phyloP scores from a whole-genome alignment of 1,140 invertebrate genomes.

The Lordiphosa clarofinis region DNA sequence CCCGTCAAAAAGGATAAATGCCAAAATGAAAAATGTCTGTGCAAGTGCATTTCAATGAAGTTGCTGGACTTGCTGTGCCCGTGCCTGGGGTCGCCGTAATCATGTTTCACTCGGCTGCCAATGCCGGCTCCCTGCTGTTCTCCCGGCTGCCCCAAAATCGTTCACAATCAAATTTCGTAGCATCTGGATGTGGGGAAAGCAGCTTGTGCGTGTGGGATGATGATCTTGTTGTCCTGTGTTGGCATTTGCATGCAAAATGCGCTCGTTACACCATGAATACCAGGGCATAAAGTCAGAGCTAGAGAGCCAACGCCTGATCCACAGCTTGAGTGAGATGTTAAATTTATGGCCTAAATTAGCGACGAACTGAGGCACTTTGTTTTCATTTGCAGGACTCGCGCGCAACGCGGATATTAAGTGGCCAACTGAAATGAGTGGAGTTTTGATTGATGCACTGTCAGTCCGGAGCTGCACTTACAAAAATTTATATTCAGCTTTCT shows the following conservation, averaged over 20 bases:
- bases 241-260: constrained; percentile 50
- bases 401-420: constrained; percentile 56
- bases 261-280: constrained; percentile 55
- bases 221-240: constrained; percentile 29
- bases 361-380: constrained; percentile 43
- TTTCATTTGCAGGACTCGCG: constrained; percentile 22
- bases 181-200: background rate
- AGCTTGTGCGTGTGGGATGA: constrained; percentile 28
- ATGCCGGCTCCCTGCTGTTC: constrained; percentile 1
- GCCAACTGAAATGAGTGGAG: constrained; percentile 1
- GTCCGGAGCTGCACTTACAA: too few relatives aligned
- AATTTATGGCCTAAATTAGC: constrained; percentile 50
- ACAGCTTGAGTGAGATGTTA: constrained; percentile 14
- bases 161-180: constrained; percentile 26
- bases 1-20: constrained; percentile 41
- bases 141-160: background rate
- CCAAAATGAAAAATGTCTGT: constrained; percentile 39
- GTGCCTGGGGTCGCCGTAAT: constrained; percentile 31
- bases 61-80: constrained; percentile 6
- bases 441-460: constrained; percentile 27
- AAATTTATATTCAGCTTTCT: too few relatives aligned
- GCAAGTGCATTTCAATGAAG: constrained; percentile 26
- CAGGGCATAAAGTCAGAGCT: constrained; percentile 10
- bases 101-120: constrained; percentile 30
- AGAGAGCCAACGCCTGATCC: constrained; percentile 19